phyloP scores from a whole-genome alignment of 1,140 invertebrate species.

The Lineus longissimus region DNA sequence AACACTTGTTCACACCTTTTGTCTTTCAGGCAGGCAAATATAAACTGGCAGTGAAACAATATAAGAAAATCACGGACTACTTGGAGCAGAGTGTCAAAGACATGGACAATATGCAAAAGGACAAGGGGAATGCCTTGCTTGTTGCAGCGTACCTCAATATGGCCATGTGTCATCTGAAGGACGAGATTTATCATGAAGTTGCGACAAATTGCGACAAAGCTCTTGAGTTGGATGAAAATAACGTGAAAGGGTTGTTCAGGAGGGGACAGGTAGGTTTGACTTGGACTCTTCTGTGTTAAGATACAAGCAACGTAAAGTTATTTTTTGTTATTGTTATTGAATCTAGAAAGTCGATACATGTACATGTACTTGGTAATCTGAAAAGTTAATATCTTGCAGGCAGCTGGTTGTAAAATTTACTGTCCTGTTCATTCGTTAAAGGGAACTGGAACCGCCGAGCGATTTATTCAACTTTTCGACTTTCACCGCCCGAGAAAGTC shows the following conservation, averaged over 20 bases:
- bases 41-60: slow-evolving; percentile 80
- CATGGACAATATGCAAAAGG: not conserved
- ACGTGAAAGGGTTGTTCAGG: slow-evolving; percentile 87
- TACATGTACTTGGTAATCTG: no score
- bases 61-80: slow-evolving; percentile 68
- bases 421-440: no score
- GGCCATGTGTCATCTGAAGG: slow-evolving; percentile 80
- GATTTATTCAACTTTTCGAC: no score
- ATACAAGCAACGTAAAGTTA: no score
- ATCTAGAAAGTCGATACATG: no score
- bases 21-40: slow-evolving; percentile 67
- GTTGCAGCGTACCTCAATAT: slow-evolving; percentile 78
- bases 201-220: slow-evolving; percentile 68
- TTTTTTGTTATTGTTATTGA: no score
- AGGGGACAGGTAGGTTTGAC: slow-evolving; percentile 67
- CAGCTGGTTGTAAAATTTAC: no score
- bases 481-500: no score
- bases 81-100: slow-evolving; percentile 50
- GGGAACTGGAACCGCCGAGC: no score
- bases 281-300: no score
- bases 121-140: slow-evolving; percentile 59
- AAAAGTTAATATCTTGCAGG: no score
- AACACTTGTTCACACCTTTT: no score
- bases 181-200: slow-evolving; percentile 69
- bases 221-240: slow-evolving; percentile 70